phyloP scores from a whole-genome alignment of 2,113 vertebrate species.

The Petrocephalus microphthalmus region DNA sequence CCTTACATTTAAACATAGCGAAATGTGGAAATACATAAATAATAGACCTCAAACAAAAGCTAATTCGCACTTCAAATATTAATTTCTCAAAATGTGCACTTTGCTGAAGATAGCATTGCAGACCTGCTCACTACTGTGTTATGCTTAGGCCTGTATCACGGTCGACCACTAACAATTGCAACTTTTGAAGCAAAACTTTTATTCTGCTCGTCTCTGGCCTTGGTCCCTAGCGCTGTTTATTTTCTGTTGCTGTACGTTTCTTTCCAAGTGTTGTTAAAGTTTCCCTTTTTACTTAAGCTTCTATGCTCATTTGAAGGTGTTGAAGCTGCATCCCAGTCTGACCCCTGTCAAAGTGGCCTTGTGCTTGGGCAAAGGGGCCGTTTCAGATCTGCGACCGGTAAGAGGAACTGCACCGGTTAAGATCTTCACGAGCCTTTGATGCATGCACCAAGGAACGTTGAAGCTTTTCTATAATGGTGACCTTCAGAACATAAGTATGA shows the following conservation, averaged over 20 bases:
- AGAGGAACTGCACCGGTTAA: neutral
- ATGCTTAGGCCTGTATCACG: neutral
- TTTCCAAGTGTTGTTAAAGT: neutral
- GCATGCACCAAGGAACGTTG: neutral
- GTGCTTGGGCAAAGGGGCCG: constrained; percentile 75
- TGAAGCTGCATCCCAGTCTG: constrained; percentile 86
- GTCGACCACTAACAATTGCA: neutral
- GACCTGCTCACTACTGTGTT: neutral
- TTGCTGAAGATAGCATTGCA: neutral
- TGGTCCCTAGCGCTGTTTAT: neutral
- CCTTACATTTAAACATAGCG: neutral
- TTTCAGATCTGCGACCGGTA: constrained; percentile 80
- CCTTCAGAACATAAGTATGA: neutral
- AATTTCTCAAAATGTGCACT: neutral
- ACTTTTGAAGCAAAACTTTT: neutral
- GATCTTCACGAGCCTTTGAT: neutral
- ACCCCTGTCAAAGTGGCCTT: constrained; percentile 85
- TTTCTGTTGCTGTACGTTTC: neutral
- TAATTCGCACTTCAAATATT: neutral
- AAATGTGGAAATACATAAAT: neutral
- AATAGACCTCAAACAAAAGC: neutral
- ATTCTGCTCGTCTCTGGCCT: neutral
- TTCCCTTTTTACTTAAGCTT: neutral
- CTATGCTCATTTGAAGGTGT: constrained; percentile 60
- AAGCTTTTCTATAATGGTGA: neutral